Conservation (phyloP, 2,888 invertebrate species). For the Hipparchia sbordonii region DNA sequence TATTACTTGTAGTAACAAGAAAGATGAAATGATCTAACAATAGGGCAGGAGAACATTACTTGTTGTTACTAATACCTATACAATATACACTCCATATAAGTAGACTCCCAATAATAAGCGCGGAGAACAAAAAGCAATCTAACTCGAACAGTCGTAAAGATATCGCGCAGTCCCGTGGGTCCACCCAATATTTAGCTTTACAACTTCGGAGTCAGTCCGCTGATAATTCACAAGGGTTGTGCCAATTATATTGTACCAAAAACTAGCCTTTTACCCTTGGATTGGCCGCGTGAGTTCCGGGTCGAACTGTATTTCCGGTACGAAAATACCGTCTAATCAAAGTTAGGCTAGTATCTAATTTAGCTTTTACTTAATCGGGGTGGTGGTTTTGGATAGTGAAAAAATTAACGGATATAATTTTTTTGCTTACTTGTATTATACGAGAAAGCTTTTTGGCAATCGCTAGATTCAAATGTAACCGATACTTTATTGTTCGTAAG, state of each 20-base stretch:
- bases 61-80: not conserved
- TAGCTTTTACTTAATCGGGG: too few species aligned
- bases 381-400: too few species aligned
- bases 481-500: too few species aligned
- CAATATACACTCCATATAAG: constrained; percentile 22
- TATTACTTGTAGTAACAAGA: too few species aligned
- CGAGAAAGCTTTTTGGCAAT: too few species aligned
- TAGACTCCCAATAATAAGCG: constrained; percentile 66
- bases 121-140: constrained; percentile 74
- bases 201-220: constrained; percentile 55
- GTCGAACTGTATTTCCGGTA: too few species aligned
- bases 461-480: too few species aligned
- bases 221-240: constrained; percentile 49
- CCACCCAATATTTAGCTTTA: constrained; percentile 62
- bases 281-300: not conserved
- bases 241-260: not conserved
- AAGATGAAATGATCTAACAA: too few species aligned
- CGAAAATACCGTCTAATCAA: too few species aligned
- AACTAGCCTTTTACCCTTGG: not conserved
- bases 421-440: too few species aligned
- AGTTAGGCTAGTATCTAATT: too few species aligned
- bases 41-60: not conserved
- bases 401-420: too few species aligned
- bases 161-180: constrained; percentile 66
- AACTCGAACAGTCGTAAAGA: constrained; percentile 72